Base-by-base conservation (phyloP, 2,797 vertebrate genomes). In the Silurus aristotelis region DNA sequence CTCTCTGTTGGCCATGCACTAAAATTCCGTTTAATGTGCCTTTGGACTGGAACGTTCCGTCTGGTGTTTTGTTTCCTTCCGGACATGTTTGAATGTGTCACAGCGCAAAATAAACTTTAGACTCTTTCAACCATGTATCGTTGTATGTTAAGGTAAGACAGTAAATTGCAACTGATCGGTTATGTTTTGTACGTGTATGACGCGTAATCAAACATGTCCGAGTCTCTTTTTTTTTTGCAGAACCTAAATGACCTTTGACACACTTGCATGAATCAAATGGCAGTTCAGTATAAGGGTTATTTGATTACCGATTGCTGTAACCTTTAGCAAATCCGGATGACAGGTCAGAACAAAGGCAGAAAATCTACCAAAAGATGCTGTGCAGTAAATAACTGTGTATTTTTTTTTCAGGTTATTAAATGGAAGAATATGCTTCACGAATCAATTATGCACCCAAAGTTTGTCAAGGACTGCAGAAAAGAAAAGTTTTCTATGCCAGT, bases 81-180 rank as follows among this genome's bases (percentile, higher is more conserved):
- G 27, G 87, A 84, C 88, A 22, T 3, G 1, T 22, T 86, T 88
- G 78, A 25, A 31, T 80, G 90, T 88, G 68, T 82, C 90, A 88
- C 73, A 19, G 38, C 31, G 61, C 13, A 56, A 48, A 43, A 61
- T 2, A 48, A 25, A 52, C 38, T 3, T 78, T 1, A 2, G 14
- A 17, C 31, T 84, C 20, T 8, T 72, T 27, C 19, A 52, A 43
- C 12, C 31, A 95, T 95, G 95, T 90, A 91, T 78, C 91, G 89
- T 80, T 91, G 86, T 84, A 55, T 92, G 1, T 52, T 76, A 46
- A 93, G 94, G 1, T 38, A 80, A 56, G 92, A 94, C 2, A n/a
- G 13, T n/a, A 25, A 56, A 14, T 84, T 0, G 31, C 4, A 31
- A 56, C 2, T 0, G 3, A 60, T 38, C 13, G 31, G 5, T 55